Percentiles rank a stretch among this genome's conserved stretches.
phyloP scores from a whole-genome alignment of 1,140 invertebrate genomes.

The Tetramorium alpestre region DNA sequence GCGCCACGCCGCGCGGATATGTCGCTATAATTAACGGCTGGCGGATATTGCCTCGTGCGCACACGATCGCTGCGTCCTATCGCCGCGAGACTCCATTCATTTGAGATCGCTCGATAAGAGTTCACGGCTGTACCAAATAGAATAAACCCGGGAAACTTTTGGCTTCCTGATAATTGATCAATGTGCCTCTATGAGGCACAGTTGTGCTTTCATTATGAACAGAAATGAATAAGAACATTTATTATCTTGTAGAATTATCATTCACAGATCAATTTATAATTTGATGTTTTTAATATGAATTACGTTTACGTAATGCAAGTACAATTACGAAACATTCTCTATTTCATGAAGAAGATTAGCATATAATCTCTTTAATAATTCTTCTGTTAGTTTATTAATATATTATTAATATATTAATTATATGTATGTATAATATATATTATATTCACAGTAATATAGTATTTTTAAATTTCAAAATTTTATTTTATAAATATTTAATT shows the following conservation, averaged over 20 bases:
- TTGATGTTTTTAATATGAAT: constrained; percentile 2
- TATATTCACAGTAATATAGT: background rate
- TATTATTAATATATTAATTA: background rate
- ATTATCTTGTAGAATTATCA: background rate
- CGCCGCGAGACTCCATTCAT: constrained; percentile 50
- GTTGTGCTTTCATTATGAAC: constrained; percentile 2
- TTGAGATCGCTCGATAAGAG: constrained; percentile 58
- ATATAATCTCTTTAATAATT: background rate
- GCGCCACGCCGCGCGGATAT: constrained; percentile 36
- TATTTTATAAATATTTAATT: constrained; percentile 20
- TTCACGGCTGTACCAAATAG: constrained; percentile 30
- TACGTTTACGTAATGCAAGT: background rate
- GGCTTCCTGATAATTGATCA: constrained; percentile 40
- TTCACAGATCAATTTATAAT: background rate
- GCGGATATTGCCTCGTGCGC: constrained; percentile 66
- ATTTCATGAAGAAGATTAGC: background rate
- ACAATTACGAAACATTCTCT: background rate
- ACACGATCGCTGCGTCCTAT: constrained; percentile 44
- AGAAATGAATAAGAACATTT: background rate
- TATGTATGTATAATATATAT: background rate
- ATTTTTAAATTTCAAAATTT: background rate
- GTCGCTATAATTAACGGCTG: constrained; percentile 70
- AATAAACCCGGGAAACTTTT: constrained; percentile 29
- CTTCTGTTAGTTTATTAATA: no score
- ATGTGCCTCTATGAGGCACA: background rate